Base-by-base conservation (phyloP, 2,888 invertebrate species). In the Apodemia mormo region DNA sequence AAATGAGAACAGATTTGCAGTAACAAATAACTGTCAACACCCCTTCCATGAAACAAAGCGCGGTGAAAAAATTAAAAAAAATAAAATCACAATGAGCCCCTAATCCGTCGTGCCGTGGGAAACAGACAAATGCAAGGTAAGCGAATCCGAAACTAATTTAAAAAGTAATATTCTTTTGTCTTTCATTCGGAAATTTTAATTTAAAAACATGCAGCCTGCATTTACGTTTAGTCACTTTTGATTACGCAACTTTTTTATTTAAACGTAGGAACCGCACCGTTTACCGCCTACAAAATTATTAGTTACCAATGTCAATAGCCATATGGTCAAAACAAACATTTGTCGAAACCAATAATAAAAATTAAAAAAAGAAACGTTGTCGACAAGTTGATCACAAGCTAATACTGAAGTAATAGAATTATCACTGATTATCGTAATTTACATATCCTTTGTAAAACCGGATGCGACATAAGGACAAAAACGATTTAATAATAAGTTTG, bases 11-110 rank as follows among this genome's bases (percentile, higher is more conserved):
- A 87, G 89, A 91, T 90, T 90, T 85, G 86, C 84, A 82, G 87
- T 77, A 88, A 92, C 92, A 90, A 91, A 91, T 91, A 92, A 89
- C 92, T 93, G 93, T 93, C 93, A 93, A 92, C 93, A 93, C 92
- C 92, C 92, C 92, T 92, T 79, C 86, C 85, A 88, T 90, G 89
- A 92, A 92, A 92, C 91, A 92, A 92, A 85, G 83, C 83, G 83
- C 76, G 78, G 77, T 78, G 80, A 79, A 90, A 91, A 92, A 90
- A 86, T 86, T 84, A 83, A 84, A 85, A 88, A 89, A 92, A 89
- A 85, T 82, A 79, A 83, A 88, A 87, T 87, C 84, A 86, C 84
- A 87, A 86, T 82, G 85, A 81, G 77, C 81, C 90, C 89, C 88
- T 92, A 92, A 92, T 92, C 92, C 92, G 78, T 71, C 77, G 76